A percentile compares a stretch with the other conserved stretches of the same genome.
These are phyloP conservation scores for Channa maculata DNA, from an alignment of 2,113 vertebrate species.

Conservation along the genomic window DNA sequence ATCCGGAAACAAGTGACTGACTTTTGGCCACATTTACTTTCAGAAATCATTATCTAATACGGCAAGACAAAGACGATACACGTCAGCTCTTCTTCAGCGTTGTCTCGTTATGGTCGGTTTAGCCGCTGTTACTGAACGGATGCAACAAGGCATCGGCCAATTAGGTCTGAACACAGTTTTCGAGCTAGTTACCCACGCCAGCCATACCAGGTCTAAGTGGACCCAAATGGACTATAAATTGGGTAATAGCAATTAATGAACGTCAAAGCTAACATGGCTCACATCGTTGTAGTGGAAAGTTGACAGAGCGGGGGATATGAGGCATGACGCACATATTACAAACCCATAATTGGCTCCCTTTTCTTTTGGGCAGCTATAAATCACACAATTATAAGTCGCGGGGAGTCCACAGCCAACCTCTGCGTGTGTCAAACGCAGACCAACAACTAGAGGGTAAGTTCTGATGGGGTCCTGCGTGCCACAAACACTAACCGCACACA, in stretches of 20 bases:
- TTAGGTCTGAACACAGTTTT: constrained; percentile 49
- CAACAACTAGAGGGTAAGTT: neutral
- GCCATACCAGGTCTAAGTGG: constrained; percentile 51
- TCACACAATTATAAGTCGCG: constrained; percentile 48
- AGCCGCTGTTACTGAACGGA: constrained; percentile 3
- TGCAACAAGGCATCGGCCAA: constrained; percentile 32
- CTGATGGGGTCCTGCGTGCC: neutral
- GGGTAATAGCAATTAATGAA: constrained; percentile 59
- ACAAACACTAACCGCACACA: neutral
- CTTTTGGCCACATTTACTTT: too few relatives aligned
- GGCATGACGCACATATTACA: constrained; percentile 52
- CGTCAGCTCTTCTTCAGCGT: neutral
- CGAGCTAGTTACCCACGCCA: constrained; percentile 38
- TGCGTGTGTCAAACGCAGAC: constrained; percentile 27
- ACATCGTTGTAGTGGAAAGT: constrained; percentile 40
- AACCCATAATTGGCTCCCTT: constrained; percentile 55
- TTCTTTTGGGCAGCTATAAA: constrained; percentile 49
- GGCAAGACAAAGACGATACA: too few relatives aligned
- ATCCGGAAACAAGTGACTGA: too few relatives aligned
- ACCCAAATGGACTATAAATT: constrained; percentile 59
- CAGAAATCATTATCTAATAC: too few relatives aligned
- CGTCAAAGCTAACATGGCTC: constrained; percentile 45
- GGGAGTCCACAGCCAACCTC: neutral
- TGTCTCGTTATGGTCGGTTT: neutral
- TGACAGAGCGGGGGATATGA: constrained; percentile 51